A percentile compares a stretch with the other conserved stretches of the same genome.
Evolutionary conservation across 2,888 invertebrate genomes (phyloP).

Genomic region (Ephialtes manifestator): DNA sequence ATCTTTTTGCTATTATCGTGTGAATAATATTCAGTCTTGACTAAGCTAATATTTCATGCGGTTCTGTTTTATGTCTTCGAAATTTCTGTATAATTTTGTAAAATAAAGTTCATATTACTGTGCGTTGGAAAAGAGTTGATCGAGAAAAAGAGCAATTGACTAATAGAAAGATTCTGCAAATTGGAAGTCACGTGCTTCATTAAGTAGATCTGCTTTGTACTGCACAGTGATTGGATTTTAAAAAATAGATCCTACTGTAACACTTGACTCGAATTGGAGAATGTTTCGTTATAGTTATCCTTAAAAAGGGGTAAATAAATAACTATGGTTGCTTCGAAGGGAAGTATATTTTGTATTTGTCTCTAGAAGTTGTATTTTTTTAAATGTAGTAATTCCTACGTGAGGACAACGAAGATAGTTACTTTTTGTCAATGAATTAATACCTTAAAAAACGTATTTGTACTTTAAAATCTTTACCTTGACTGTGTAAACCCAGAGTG

Average conservation of each 20-base stretch:
- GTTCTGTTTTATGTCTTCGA: too few species aligned
- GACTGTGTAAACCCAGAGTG: conserved; percentile 94
- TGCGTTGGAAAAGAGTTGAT: neutral
- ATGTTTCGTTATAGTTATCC: neutral
- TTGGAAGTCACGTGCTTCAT: neutral
- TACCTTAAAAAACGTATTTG: neutral
- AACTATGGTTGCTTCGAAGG: too few species aligned
- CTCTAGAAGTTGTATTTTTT: neutral
- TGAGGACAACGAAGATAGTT: too few species aligned
- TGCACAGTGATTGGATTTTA: conserved; percentile 3
- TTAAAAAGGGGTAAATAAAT: neutral
- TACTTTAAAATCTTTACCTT: conserved; percentile 87
- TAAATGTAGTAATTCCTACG: too few species aligned
- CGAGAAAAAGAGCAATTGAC: neutral
- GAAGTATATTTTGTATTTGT: neutral
- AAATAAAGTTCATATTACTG: too few species aligned
- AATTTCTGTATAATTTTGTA: too few species aligned
- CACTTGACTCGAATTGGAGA: conserved; percentile 1
- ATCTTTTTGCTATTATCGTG: too few species aligned
- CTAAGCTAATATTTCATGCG: too few species aligned
- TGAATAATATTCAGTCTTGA: too few species aligned
- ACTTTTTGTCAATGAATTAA: too few species aligned
- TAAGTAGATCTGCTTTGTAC: conserved; percentile 5
- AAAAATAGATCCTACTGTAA: neutral
- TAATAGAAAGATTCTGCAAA: neutral